phyloP scores from a whole-genome alignment of 2,888 invertebrate genomes.

The Cyclophora punctaria region DNA sequence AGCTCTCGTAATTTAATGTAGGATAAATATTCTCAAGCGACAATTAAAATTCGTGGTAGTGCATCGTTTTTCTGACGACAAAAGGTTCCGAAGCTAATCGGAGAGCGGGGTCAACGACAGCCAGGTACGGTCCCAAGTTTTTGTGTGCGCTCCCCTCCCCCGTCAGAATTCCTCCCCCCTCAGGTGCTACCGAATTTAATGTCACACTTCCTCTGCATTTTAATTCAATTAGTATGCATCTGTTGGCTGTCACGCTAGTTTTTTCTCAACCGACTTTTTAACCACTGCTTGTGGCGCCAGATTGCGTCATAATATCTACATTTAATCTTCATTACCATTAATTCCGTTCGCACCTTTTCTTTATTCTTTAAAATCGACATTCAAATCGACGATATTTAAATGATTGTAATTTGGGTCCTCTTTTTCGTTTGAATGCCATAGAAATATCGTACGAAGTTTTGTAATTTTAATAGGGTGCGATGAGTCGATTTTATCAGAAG shows the following conservation, averaged over 20 bases:
- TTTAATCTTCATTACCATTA: slow-evolving; percentile 8
- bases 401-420: too few species aligned
- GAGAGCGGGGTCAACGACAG: slow-evolving; percentile 62
- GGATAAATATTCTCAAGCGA: too few species aligned
- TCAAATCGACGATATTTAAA: neutral
- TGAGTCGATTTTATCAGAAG: neutral
- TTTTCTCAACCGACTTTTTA: slow-evolving; percentile 7
- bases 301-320: slow-evolving; percentile 1
- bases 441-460: neutral
- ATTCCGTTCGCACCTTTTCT: neutral
- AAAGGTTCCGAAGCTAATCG: slow-evolving; percentile 51
- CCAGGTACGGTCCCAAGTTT: slow-evolving; percentile 64
- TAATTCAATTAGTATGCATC: slow-evolving; percentile 21
- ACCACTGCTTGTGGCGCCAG: slow-evolving; percentile 4
- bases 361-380: neutral
- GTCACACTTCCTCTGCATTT: slow-evolving; percentile 33
- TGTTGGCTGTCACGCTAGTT: slow-evolving; percentile 13
- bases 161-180: slow-evolving; percentile 33
- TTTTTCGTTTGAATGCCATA: neutral
- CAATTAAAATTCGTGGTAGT: slow-evolving; percentile 5
- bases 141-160: slow-evolving; percentile 39
- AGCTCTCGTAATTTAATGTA: too few species aligned
- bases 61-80: slow-evolving; percentile 28
- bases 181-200: slow-evolving; percentile 54
- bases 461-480: neutral